These are phyloP conservation scores for Salmo trutta DNA, from an alignment of 2,797 vertebrate species.

Conservation along the genomic window DNA sequence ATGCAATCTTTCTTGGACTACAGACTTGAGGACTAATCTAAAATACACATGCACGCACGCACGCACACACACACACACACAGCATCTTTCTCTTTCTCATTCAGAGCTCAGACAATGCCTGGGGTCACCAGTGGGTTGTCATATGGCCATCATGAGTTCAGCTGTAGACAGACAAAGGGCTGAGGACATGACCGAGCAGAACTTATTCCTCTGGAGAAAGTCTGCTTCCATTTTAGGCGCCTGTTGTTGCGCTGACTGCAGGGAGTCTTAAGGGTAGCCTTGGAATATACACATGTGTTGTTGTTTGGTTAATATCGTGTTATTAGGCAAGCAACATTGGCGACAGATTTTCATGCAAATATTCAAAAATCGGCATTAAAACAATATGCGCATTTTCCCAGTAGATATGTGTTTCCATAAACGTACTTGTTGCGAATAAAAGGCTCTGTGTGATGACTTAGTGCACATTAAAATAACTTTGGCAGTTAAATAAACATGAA, in stretches of 20 bases:
- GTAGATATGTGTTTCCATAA: too few species aligned
- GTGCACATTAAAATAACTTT: too few species aligned
- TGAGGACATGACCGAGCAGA: slow-evolving; percentile 21
- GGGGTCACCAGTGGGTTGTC: slow-evolving; percentile 3
- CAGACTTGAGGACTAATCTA: too few species aligned
- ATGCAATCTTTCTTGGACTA: too few species aligned
- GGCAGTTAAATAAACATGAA: too few species aligned
- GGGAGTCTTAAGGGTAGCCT: not conserved
- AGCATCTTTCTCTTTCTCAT: not conserved
- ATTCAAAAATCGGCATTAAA: too few species aligned
- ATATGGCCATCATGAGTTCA: slow-evolving; percentile 28
- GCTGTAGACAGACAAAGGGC: slow-evolving; percentile 21
- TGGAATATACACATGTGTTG: not conserved
- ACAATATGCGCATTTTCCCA: too few species aligned
- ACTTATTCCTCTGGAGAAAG: slow-evolving; percentile 44
- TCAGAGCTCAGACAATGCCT: not conserved
- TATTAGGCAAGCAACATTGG: not conserved
- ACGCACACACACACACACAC: not conserved
- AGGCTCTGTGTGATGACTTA: too few species aligned
- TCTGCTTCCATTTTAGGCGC: slow-evolving; percentile 18
- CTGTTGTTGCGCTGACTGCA: not conserved
- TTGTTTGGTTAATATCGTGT: not conserved
- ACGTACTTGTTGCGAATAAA: too few species aligned
- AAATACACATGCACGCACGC: not conserved
- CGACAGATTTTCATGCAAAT: too few species aligned